These are phyloP conservation scores for Rhagoletis pomonella DNA, from an alignment of 1,140 invertebrate genomes.

Conservation along the genomic window DNA sequence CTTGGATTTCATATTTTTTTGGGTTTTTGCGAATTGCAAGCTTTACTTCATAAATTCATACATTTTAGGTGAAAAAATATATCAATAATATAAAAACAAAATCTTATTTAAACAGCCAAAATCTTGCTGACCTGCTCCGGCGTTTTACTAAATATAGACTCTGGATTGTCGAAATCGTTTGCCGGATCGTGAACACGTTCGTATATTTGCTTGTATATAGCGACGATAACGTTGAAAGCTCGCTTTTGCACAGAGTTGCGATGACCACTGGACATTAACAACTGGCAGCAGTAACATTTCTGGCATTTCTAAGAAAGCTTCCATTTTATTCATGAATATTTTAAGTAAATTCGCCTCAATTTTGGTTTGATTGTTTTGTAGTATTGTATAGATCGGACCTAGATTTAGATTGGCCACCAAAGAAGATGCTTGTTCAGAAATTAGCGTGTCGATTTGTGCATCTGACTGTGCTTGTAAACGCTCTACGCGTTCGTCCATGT, in stretches of 20 bases:
- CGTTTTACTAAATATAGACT: conserved; percentile 78
- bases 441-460: conserved; percentile 94
- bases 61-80: no score
- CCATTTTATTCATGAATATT: conserved; percentile 89
- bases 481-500: conserved; percentile 92
- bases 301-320: conserved; percentile 85
- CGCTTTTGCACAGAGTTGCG: conserved; percentile 85
- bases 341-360: conserved; percentile 92
- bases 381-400: conserved; percentile 93
- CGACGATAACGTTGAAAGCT: conserved; percentile 89
- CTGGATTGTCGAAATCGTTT: conserved; percentile 81
- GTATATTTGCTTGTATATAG: conserved; percentile 92
- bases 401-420: conserved; percentile 93
- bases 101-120: conserved; percentile 57
- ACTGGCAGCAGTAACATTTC: conserved; percentile 87
- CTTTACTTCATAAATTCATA: no score
- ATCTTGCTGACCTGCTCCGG: conserved; percentile 80
- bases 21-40: no score
- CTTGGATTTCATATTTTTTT: no score
- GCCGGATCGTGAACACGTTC: conserved; percentile 77
- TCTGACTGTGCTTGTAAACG: conserved; percentile 92
- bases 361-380: conserved; percentile 90
- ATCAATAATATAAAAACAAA: no score
- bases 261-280: conserved; percentile 86
- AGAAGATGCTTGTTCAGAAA: conserved; percentile 94